These are phyloP conservation scores for Papilio demoleus DNA, from an alignment of 2,888 invertebrate genomes.

Conservation along the genomic window DNA sequence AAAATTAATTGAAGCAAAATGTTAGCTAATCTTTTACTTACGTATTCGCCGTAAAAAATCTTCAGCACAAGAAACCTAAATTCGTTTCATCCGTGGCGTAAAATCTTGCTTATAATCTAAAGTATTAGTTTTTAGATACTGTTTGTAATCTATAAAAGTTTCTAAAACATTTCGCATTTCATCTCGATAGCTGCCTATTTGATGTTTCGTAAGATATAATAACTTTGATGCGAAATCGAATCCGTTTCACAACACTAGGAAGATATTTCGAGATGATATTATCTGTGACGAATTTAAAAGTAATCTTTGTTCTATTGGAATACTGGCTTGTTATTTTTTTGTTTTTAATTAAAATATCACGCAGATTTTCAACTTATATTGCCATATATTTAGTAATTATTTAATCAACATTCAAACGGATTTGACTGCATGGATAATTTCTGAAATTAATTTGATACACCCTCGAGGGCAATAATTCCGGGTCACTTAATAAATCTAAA, in stretches of 20 bases:
- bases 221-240: slow-evolving; percentile 29
- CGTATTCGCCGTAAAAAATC: not conserved
- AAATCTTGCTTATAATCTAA: slow-evolving; percentile 8
- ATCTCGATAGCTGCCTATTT: slow-evolving; percentile 20
- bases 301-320: slow-evolving; percentile 4
- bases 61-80: not conserved
- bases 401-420: too few relatives aligned
- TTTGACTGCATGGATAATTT: too few relatives aligned
- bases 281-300: slow-evolving; percentile 22
- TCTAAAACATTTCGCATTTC: slow-evolving; percentile 26
- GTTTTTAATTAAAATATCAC: not conserved
- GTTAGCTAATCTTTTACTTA: not conserved
- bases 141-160: slow-evolving; percentile 7
- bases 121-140: not conserved
- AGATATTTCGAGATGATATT: slow-evolving; percentile 28
- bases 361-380: too few relatives aligned
- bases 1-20: not conserved
- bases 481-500: too few relatives aligned
- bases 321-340: not conserved
- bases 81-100: slow-evolving; percentile 10
- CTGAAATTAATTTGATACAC: too few relatives aligned
- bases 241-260: slow-evolving; percentile 39
- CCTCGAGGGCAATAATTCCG: too few relatives aligned
- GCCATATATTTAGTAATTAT: too few relatives aligned
- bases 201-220: slow-evolving; percentile 35